These are phyloP conservation scores for Daktulosphaira vitifoliae DNA, from an alignment of 1,140 invertebrate species.

Conservation along the genomic window DNA sequence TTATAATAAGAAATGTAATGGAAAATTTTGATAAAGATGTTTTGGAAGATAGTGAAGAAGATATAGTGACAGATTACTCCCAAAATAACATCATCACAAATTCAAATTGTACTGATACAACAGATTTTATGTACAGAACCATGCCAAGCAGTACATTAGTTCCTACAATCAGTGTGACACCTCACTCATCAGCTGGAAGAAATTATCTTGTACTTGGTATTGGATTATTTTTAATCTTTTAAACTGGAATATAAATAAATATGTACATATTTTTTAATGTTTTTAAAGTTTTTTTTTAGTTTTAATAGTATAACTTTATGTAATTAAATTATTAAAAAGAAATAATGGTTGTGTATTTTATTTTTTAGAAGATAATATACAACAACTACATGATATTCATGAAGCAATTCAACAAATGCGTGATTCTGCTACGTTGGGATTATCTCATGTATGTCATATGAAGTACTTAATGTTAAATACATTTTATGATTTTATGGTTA, in stretches of 20 bases:
- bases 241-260: background rate
- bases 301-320: background rate
- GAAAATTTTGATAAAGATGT: constrained; percentile 23
- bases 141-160: constrained; percentile 49
- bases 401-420: constrained; percentile 67
- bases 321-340: background rate
- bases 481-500: background rate
- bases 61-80: constrained; percentile 56
- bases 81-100: constrained; percentile 38
- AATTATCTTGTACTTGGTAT: constrained; percentile 54
- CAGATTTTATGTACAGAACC: constrained; percentile 35
- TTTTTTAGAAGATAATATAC: constrained; percentile 59
- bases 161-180: constrained; percentile 76
- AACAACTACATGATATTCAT: constrained; percentile 64
- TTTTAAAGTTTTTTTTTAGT: background rate
- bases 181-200: constrained; percentile 63
- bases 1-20: constrained; percentile 20
- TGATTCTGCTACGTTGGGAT: constrained; percentile 46
- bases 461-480: constrained; percentile 27
- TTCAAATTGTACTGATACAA: constrained; percentile 39
- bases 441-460: constrained; percentile 39
- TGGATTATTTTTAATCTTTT: constrained; percentile 3
- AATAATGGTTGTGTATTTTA: constrained; percentile 34
- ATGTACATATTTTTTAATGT: background rate
- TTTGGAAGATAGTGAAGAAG: constrained; percentile 55